Percentiles rank a stretch among this genome's conserved stretches.
phyloP scores from a whole-genome alignment of 2,113 vertebrate genomes.

The Gallinago undulata region DNA sequence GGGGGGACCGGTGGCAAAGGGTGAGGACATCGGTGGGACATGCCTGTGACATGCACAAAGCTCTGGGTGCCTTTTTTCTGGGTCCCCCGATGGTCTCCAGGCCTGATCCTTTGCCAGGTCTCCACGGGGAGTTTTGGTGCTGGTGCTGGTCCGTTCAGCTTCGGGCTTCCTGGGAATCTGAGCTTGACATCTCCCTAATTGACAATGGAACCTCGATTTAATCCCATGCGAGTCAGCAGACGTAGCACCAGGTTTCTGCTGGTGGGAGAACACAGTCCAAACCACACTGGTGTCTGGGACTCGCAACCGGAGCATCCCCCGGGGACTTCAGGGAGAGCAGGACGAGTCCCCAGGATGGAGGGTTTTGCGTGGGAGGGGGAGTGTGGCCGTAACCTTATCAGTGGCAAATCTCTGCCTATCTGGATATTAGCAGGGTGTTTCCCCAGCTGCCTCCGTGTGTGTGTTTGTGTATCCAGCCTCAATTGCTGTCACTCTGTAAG shows the following conservation, averaged over 20 bases:
- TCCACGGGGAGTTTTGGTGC: neutral
- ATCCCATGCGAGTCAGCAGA: neutral
- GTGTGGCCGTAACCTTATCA: neutral
- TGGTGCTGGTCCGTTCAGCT: neutral
- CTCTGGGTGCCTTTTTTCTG: neutral
- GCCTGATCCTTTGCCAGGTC: neutral
- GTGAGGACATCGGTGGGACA: neutral
- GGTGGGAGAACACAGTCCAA: neutral
- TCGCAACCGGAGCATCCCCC: neutral
- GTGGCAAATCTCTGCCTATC: neutral
- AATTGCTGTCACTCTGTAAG: slow-evolving; percentile 24
- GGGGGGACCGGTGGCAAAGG: fast-evolving
- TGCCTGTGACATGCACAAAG: neutral
- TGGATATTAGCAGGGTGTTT: slow-evolving; percentile 38
- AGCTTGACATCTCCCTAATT: neutral
- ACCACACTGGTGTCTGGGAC: fast-evolving
- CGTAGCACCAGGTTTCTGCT: neutral
- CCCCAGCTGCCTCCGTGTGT: neutral
- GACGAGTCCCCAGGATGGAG: neutral
- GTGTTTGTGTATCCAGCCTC: slow-evolving; percentile 32
- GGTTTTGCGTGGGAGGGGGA: neutral
- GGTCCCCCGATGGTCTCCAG: neutral
- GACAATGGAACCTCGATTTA: neutral
- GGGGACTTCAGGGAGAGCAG: neutral
- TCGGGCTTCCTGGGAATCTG: neutral